Evolutionary conservation across 1,140 invertebrate genomes (phyloP).

Genomic region (Drosophila simulans): DNA sequence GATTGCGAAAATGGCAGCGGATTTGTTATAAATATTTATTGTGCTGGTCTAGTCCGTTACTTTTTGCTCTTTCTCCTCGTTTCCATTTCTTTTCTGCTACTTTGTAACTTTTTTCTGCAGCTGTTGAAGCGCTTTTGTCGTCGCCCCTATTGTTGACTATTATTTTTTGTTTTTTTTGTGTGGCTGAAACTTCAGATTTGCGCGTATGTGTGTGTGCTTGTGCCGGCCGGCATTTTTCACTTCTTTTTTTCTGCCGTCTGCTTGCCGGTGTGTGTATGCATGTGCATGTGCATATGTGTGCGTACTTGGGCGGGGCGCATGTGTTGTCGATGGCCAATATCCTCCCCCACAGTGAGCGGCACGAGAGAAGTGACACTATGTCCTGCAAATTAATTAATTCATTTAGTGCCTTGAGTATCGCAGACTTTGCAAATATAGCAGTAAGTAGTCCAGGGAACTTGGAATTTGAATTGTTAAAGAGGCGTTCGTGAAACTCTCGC

Average conservation of each 20-base stretch:
- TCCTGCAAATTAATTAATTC: not conserved
- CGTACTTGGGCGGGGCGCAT: constrained; percentile 63
- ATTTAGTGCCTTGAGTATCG: too few relatives aligned
- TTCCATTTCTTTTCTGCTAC: not conserved
- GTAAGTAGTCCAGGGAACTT: too few relatives aligned
- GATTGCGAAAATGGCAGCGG: constrained; percentile 45
- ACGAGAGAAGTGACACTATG: not conserved
- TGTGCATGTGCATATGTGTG: constrained; percentile 22
- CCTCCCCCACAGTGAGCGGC: constrained; percentile 46
- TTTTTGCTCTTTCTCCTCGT: constrained; percentile 4
- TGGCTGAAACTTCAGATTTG: constrained; percentile 8
- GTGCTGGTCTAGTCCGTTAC: constrained; percentile 38
- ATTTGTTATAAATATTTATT: constrained; percentile 55
- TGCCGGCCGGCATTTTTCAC: constrained; percentile 45
- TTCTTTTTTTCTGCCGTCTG: constrained; percentile 30
- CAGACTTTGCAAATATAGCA: too few relatives aligned
- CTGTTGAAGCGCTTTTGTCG: constrained; percentile 37
- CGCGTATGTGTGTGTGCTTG: not conserved
- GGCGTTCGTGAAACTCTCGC: too few relatives aligned
- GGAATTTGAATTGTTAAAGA: too few relatives aligned
- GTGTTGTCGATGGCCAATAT: constrained; percentile 57
- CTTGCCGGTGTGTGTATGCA: not conserved
- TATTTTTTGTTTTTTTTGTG: constrained; percentile 11
- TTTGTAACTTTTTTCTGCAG: constrained; percentile 34
- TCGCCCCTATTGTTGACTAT: constrained; percentile 37